Evolutionary conservation across 2,888 invertebrate genomes (phyloP).

Genomic region (Tenthredo amoena): DNA sequence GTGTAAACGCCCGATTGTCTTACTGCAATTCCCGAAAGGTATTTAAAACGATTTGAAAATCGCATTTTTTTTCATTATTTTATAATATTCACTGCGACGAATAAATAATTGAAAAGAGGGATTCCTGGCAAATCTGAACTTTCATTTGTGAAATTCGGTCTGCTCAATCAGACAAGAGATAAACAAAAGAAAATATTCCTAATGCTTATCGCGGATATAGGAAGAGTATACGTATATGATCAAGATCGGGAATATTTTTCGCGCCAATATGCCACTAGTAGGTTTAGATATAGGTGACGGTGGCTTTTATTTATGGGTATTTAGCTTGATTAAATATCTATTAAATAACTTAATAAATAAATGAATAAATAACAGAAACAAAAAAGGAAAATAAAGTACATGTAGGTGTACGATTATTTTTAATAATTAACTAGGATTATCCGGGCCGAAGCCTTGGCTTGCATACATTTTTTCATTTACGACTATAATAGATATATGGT

Average conservation of each 20-base stretch:
- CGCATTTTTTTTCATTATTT: neutral
- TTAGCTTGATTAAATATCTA: conserved; percentile 64
- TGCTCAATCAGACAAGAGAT: conserved; percentile 18
- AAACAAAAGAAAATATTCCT: conserved; percentile 31
- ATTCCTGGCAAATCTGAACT: conserved; percentile 34
- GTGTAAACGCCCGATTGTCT: neutral
- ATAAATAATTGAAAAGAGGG: neutral
- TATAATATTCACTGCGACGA: neutral
- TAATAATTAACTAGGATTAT: conserved; percentile 47
- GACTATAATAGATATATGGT: neutral
- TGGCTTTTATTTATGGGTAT: conserved; percentile 68
- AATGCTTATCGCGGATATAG: conserved; percentile 7
- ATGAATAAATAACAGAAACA: too few species aligned
- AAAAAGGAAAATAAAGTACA: neutral
- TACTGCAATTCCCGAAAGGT: neutral
- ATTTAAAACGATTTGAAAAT: neutral
- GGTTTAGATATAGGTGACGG: conserved; percentile 65
- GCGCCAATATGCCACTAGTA: conserved; percentile 40
- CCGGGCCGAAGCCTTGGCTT: conserved; percentile 18
- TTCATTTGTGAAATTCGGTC: neutral
- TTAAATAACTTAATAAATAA: conserved; percentile 49
- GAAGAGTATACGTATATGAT: conserved; percentile 7
- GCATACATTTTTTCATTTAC: conserved; percentile 6
- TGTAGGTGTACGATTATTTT: conserved; percentile 51
- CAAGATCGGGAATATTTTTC: conserved; percentile 43